Evolutionary conservation across 2,797 vertebrate genomes (phyloP), one percentile per base, ranked within the genome.

Genomic region (Sebastes hopkinsi): DNA sequence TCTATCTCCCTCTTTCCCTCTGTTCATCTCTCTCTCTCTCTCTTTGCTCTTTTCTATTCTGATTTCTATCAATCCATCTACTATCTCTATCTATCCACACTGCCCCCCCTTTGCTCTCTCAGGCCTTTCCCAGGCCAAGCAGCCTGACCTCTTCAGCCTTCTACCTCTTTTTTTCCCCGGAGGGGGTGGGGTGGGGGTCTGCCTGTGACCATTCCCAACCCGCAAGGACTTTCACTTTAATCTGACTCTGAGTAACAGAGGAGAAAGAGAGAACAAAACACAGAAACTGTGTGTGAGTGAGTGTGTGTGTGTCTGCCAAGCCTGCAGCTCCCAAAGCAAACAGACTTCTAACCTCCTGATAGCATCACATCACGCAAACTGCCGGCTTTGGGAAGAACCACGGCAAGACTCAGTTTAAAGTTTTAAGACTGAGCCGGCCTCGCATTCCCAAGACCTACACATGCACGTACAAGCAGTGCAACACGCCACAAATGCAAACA

Each of bases 61-160:
- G 27, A 87, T 85, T 76, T 79, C 52, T 79, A 88, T 88, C 80
- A 78, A 72, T 88, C 75, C 52, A 71, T 86, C 72, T 77, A 64
- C 50, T 66, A 67, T 67, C 67, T 80, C 79, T 36, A 81, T 84
- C 83, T 55, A 82, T 83, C 71, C 54, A 38, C 20, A 77, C 30
- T 56, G 22, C 58, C 58, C 59, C 42, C 42, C 60, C 58, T 72
- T 81, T 84, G 83, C 87, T 88, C 87, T 91, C 86, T 79, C 66
- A 90, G 92, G 89, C 83, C 72, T 90, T 95, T 95, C 95, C 93
- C 95, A 95, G 92, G 94, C 92, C 91, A 93, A 89, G 72, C 82
- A 85, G 86, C 75, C 88, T 93, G 94, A 95, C 94, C 94, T 91
- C 92, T 90, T 75, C 81, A 87, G 93, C 82, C 79, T 85, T 91